Conservation (phyloP, 2,797 vertebrate species). For the Spheniscus humboldti region DNA sequence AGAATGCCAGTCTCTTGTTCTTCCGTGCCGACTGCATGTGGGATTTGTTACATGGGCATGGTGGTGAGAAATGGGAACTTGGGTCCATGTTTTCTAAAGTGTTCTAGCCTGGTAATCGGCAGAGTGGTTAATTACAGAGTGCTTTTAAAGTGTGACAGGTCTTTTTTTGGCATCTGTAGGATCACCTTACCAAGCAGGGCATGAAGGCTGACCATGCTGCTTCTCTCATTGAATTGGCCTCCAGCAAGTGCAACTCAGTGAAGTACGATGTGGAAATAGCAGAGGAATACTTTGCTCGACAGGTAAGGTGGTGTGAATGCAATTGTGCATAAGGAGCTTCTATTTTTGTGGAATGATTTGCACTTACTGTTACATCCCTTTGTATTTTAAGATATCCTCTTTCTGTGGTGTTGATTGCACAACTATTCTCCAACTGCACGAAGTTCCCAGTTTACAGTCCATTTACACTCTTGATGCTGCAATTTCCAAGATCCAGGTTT, state of each 20-base stretch:
- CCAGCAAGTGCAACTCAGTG: slow-evolving; percentile 87
- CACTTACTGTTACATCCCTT: not conserved
- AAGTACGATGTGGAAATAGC: slow-evolving; percentile 95
- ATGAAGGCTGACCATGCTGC: slow-evolving; percentile 90
- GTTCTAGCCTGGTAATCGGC: not conserved
- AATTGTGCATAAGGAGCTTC: fast-evolving
- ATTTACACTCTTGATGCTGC: slow-evolving; percentile 96
- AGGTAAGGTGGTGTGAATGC: slow-evolving; percentile 73
- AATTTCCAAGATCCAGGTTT: slow-evolving; percentile 97
- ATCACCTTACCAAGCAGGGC: slow-evolving; percentile 91
- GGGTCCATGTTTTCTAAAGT: not conserved
- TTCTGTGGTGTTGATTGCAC: slow-evolving; percentile 89
- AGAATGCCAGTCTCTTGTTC: not conserved
- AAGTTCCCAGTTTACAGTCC: slow-evolving; percentile 92
- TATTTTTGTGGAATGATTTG: not conserved
- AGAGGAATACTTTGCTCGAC: slow-evolving; percentile 95
- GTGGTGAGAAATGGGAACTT: not conserved
- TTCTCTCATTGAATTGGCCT: slow-evolving; percentile 84
- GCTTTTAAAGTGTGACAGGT: not conserved
- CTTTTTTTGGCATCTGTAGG: slow-evolving; percentile 70
- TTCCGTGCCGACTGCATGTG: fast-evolving
- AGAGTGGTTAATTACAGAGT: not conserved
- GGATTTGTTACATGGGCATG: not conserved
- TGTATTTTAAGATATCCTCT: slow-evolving; percentile 86
- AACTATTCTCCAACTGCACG: slow-evolving; percentile 86